phyloP scores from a whole-genome alignment of 2,113 vertebrate species.

The Crocuta crocuta region DNA sequence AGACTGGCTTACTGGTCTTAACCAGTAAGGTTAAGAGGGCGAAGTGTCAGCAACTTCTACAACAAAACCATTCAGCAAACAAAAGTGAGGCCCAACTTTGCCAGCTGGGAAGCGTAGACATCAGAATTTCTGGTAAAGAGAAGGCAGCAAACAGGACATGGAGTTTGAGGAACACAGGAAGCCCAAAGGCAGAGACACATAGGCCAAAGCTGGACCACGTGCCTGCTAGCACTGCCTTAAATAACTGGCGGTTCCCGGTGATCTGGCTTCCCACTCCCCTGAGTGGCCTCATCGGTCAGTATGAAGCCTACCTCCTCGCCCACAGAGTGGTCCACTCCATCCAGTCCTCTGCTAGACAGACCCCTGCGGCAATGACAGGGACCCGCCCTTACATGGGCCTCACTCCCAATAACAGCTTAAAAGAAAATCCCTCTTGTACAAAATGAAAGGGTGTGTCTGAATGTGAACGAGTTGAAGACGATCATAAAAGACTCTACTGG shows the following conservation, averaged over 20 bases:
- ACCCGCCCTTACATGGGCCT: neutral
- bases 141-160: neutral
- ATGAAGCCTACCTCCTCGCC: neutral
- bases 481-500: neutral
- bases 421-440: neutral
- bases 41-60: neutral
- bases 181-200: neutral
- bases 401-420: neutral
- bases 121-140: neutral
- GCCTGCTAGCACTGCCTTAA: fast-evolving
- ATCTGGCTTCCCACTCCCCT: neutral
- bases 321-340: neutral
- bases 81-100: neutral
- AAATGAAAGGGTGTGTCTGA: neutral
- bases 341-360: neutral
- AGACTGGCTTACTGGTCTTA: neutral
- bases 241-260: neutral
- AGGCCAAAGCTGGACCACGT: fast-evolving
- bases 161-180: neutral
- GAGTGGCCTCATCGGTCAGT: neutral
- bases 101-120: neutral
- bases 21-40: neutral
- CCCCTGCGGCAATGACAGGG: fast-evolving
- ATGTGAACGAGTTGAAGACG: neutral
- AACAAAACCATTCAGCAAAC: neutral